Base-by-base conservation (phyloP, 2,113 vertebrate genomes). In the Ovis aries region DNA sequence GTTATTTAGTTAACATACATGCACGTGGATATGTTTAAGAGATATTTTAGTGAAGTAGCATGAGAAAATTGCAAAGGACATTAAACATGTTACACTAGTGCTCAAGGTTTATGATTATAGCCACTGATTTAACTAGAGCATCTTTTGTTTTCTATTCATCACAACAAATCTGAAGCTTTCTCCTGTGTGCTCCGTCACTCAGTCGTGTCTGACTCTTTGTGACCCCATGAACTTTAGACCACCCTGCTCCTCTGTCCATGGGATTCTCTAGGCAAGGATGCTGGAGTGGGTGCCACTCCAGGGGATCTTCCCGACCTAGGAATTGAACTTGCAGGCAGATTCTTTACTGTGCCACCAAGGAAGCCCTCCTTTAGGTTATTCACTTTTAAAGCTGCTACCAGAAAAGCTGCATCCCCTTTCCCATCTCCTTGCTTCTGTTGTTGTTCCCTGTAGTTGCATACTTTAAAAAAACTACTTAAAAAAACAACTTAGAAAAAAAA, bases 161-260 rank as follows among this genome's bases (percentile, higher is more conserved):
- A 80, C 19, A 29, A 17, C n/a, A 80, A 36, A 80, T 50, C 31
- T 52, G 27, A 85, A 43, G 36, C 12, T 36, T 57, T 77, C 17
- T 77, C 36, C 36, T 43, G 21, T 43, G 36, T 77, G 12, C 36
- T 77, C 36, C 1, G 5, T 74, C 23, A 25, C 12, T 77, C 71
- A 74, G 11, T 27, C 3, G 2, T 74, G 21, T 43, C 21, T 0
- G 0, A 43, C 36, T 43, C 23, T 74, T 11, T 14, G n/a, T 40
- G 19, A 25, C 21, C 1, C 11, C 71, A 74, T 13, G 11, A 77
- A 43, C 71, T 43, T 23, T 43, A 27, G 21, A 25, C 71, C 0
- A 23, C 23, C 71, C 12, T 3, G 36, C 11, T 77, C 71, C 36
- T 43, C 71, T 77, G 36, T 77, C 23, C 71, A 36, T 23, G n/a